Evolutionary conservation across 2,888 invertebrate genomes (phyloP), one percentile per base, ranked within the genome.

Genomic region (Cantharis nigra): DNA sequence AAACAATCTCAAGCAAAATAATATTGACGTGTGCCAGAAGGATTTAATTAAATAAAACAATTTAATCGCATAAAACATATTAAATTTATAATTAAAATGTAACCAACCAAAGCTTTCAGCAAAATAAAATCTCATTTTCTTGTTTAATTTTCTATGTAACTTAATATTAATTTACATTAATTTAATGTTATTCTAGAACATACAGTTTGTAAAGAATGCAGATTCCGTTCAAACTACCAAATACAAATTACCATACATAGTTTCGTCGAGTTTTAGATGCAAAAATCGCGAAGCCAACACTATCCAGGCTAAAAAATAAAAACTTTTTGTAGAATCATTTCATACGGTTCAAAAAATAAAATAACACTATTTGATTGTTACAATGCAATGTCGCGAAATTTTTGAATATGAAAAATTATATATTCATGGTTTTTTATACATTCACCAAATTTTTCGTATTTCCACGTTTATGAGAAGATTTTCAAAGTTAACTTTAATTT

Each of bases 341-440:
- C 13, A 4, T 5, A 33, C 33, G 33, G 33, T 13, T 26, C 33
- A 33, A 33, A 33, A 33, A 33, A 33, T 33, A 33, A 49, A n/a
- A 49, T n/a, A 33, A 13, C 13, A 33, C 11, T 33, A 49, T 49
- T 49, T 9, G 49, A 49, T 49, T 49, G n/a, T 9, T 49, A 5
- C n/a, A 5, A 26, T 26, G 9, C n/a, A 5, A 26, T 26, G 9
- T 26, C 7, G 7, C n/a, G 3, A 5, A 49, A 49, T n/a, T 49
- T 49, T 13, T n/a, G n/a, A 63, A 13, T 64, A 13, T 30, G 11
- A 30, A 20, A 72, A 72, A 26, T 72, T 28, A 72, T 30, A 72
- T 72, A 72, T 72, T 64, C 72, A 72, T 72, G 65, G 72, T 65
- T 65, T 72, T 64, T 67, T 30, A 16, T 28, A 72, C 64, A 72